phyloP scores from a whole-genome alignment of 2,113 vertebrate species.

The Bambusicola thoracicus region DNA sequence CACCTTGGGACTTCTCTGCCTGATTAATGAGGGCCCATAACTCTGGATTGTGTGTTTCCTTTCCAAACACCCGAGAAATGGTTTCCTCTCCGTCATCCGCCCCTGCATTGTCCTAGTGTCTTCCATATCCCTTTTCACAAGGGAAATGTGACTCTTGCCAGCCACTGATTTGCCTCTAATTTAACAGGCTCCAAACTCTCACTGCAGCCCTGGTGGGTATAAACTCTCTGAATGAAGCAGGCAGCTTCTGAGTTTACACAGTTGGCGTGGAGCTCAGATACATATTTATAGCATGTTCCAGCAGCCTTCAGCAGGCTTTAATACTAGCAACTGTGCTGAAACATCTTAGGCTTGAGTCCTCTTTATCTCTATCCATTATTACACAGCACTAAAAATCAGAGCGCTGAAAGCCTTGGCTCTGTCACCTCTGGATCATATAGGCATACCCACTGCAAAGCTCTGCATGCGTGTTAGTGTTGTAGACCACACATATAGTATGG shows the following conservation, averaged over 20 bases:
- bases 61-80: background rate
- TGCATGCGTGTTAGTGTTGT: background rate
- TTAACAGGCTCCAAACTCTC: background rate
- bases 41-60: conserved; percentile 37
- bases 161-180: background rate
- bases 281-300: conserved; percentile 54
- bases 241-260: conserved; percentile 63
- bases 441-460: background rate
- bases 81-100: background rate
- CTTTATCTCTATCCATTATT: conserved; percentile 26
- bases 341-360: background rate
- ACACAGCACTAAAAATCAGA: conserved; percentile 4
- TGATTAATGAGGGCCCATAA: conserved; percentile 51
- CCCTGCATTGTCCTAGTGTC: background rate
- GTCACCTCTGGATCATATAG: conserved; percentile 14
- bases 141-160: conserved; percentile 22
- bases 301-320: conserved; percentile 44
- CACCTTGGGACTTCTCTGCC: background rate
- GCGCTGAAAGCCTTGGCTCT: background rate
- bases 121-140: conserved; percentile 14
- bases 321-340: conserved; percentile 39
- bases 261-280: conserved; percentile 45
- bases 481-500: conserved; percentile 40
- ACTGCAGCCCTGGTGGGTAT: conserved; percentile 6
- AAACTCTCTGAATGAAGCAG: conserved; percentile 48